Percentiles rank a stretch among this genome's conserved stretches.
Conservation (phyloP, 2,888 invertebrate genomes). For the Mycogona germanica region DNA sequence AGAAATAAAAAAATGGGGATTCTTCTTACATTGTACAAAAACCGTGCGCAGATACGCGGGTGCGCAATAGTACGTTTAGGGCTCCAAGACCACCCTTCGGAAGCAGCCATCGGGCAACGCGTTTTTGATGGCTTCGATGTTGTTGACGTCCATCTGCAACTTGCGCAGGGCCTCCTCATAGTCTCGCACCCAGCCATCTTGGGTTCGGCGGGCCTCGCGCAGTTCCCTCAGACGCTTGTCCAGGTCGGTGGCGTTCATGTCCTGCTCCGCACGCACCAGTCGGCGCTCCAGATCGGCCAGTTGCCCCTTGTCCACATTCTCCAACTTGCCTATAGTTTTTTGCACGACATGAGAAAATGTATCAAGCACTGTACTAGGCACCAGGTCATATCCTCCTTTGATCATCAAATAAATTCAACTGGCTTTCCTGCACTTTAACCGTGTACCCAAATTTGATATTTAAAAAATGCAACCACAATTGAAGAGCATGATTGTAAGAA, state of each 20-base stretch:
- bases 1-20: no score
- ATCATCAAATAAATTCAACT: background rate
- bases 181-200: slow-evolving; percentile 57
- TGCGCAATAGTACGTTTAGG: slow-evolving; percentile 38
- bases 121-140: slow-evolving; percentile 64
- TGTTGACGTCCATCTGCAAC: slow-evolving; percentile 61
- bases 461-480: no score
- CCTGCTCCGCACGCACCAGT: slow-evolving; percentile 54
- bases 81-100: slow-evolving; percentile 63
- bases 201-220: slow-evolving; percentile 53
- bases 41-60: background rate
- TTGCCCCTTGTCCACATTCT: slow-evolving; percentile 25
- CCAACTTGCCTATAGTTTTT: slow-evolving; percentile 31
- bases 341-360: background rate
- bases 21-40: no score
- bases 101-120: slow-evolving; percentile 67
- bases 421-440: background rate
- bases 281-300: slow-evolving; percentile 45
- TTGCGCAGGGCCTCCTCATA: slow-evolving; percentile 62
- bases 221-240: slow-evolving; percentile 61
- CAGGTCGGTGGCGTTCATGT: slow-evolving; percentile 56
- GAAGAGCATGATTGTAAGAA: no score
- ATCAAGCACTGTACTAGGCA: no score
- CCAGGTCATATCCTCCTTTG: background rate
- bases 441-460: no score